These are phyloP conservation scores for Norana najaformis DNA, from an alignment of 2,888 invertebrate genomes.

Conservation along the genomic window DNA sequence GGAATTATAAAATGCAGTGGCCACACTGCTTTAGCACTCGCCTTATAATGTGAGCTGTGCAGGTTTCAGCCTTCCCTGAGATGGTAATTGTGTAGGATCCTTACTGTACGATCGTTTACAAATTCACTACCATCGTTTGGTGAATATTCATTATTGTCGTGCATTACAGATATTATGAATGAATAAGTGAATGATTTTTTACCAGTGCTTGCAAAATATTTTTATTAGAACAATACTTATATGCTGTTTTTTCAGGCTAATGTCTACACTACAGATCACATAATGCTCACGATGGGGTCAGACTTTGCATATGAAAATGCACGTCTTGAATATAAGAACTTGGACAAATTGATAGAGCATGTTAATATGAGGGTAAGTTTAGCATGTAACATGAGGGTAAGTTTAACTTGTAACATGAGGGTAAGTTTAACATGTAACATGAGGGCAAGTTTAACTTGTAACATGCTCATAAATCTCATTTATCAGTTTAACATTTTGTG, in stretches of 20 bases:
- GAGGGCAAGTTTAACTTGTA: too few species aligned
- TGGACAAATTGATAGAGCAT: slow-evolving; percentile 84
- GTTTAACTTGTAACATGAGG: slow-evolving; percentile 45
- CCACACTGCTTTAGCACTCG: too few species aligned
- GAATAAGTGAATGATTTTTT: neutral
- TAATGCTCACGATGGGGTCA: slow-evolving; percentile 84
- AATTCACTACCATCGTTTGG: neutral
- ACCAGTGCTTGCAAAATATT: neutral
- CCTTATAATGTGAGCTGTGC: too few species aligned
- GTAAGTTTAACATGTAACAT: slow-evolving; percentile 49
- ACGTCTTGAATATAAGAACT: slow-evolving; percentile 76
- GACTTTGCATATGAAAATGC: slow-evolving; percentile 88
- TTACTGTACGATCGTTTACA: neutral
- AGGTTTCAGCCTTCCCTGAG: too few species aligned
- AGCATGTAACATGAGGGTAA: neutral
- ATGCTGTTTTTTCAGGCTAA: slow-evolving; percentile 64
- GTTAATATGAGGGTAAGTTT: slow-evolving; percentile 64
- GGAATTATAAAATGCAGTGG: too few species aligned
- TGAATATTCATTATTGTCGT: neutral
- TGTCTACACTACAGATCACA: slow-evolving; percentile 69
- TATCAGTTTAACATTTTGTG: too few species aligned
- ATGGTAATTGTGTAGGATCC: neutral
- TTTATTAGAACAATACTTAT: neutral
- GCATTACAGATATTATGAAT: neutral
- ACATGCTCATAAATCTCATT: slow-evolving; percentile 61